Conservation (phyloP, 2,113 vertebrate genomes). For the Chinchilla lanigera region DNA sequence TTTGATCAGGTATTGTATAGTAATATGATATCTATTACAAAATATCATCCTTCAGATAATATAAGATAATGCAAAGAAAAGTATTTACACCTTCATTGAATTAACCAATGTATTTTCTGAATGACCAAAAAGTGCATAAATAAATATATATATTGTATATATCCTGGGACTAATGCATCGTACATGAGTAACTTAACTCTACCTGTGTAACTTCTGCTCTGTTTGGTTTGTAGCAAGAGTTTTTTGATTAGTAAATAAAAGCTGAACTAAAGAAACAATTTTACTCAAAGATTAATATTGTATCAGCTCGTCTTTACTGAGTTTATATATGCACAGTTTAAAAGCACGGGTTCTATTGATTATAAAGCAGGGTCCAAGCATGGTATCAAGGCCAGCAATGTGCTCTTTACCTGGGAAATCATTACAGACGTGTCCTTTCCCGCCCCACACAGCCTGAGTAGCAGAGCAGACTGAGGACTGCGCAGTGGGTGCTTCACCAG, state of each 20-base stretch:
- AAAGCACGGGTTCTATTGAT: neutral
- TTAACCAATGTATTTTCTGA: neutral
- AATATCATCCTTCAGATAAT: neutral
- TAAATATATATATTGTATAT: neutral
- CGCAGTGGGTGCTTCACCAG: neutral
- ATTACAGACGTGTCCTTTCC: neutral
- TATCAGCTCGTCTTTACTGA: neutral
- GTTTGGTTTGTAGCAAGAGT: neutral
- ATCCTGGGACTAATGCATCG: neutral
- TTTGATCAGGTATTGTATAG: neutral
- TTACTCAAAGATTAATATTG: conserved; percentile 46
- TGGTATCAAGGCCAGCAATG: neutral
- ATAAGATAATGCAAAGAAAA: neutral
- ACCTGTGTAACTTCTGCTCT: neutral
- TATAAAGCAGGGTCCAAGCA: neutral
- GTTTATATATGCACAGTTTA: neutral
- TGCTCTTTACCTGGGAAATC: neutral
- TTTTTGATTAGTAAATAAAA: conserved; percentile 38
- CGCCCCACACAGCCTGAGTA: neutral
- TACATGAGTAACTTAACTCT: neutral
- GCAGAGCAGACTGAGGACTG: neutral
- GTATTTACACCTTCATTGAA: neutral
- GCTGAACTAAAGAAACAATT: neutral
- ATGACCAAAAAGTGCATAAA: neutral
- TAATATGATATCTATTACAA: neutral